Conservation (phyloP, 2,888 invertebrate species). For the Halictus ligatus region DNA sequence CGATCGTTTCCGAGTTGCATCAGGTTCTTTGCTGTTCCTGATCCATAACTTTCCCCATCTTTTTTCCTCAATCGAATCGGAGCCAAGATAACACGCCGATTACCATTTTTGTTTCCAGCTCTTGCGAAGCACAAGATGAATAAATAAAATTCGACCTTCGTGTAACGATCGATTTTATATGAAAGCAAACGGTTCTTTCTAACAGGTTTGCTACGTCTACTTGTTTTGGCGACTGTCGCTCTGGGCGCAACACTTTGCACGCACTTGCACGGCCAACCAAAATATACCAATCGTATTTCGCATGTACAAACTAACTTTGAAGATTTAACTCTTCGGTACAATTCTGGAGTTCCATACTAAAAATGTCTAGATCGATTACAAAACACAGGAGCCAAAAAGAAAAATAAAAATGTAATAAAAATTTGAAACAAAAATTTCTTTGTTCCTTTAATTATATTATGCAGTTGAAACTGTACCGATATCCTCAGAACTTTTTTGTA, state of each 20-base stretch:
- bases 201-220: background rate
- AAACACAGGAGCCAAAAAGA: no score
- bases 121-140: background rate
- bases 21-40: no score
- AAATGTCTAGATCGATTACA: no score
- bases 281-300: background rate
- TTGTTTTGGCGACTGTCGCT: background rate
- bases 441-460: no score
- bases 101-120: background rate
- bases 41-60: background rate
- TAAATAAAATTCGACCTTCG: background rate
- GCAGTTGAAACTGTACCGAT: no score
- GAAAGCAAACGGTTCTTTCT: background rate
- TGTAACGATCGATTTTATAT: background rate
- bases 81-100: background rate
- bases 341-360: no score
- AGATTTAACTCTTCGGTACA: background rate
- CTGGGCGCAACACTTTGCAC: background rate
- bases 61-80: background rate
- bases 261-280: background rate
- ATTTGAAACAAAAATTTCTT: no score
- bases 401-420: no score
- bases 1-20: background rate
- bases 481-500: no score
- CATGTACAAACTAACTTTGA: background rate